These are phyloP conservation scores for Cichlasoma orientale DNA, from an alignment of 2,797 vertebrate genomes.

Conservation along the genomic window DNA sequence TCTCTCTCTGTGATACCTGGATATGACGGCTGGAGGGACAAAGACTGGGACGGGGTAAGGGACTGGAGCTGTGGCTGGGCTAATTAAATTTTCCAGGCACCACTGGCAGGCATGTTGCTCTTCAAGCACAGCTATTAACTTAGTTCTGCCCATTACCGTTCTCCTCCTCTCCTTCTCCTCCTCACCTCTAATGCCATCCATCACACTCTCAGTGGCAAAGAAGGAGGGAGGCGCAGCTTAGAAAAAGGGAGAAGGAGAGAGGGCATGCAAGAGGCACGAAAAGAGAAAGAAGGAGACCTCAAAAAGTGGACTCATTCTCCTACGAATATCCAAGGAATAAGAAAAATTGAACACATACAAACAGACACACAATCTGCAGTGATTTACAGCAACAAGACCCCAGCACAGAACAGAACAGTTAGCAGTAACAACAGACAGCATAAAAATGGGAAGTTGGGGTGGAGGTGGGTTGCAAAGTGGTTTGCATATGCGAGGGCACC, in stretches of 20 bases:
- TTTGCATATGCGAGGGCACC: not conserved
- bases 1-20: not conserved
- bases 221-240: conserved; percentile 1
- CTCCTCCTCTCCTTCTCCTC: conserved; percentile 48
- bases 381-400: not conserved
- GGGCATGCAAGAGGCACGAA: not conserved
- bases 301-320: conserved; percentile 6
- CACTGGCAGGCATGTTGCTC: conserved; percentile 74
- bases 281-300: not conserved
- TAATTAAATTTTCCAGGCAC: conserved; percentile 80
- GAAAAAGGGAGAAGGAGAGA: not conserved
- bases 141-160: conserved; percentile 73
- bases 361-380: not conserved
- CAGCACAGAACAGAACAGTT: not conserved
- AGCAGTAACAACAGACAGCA: not conserved
- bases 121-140: conserved; percentile 76
- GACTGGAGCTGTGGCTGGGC: conserved; percentile 39
- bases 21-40: conserved; percentile 11
- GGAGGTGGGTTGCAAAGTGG: not conserved
- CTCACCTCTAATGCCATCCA: conserved; percentile 53
- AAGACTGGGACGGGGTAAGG: conserved; percentile 22
- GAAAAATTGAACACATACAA: not conserved
- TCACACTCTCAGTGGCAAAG: conserved; percentile 42
- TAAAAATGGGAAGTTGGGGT: not conserved
- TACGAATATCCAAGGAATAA: not conserved